Conservation (phyloP, 1,140 invertebrate species). For the Drosophila punjabiensis region DNA sequence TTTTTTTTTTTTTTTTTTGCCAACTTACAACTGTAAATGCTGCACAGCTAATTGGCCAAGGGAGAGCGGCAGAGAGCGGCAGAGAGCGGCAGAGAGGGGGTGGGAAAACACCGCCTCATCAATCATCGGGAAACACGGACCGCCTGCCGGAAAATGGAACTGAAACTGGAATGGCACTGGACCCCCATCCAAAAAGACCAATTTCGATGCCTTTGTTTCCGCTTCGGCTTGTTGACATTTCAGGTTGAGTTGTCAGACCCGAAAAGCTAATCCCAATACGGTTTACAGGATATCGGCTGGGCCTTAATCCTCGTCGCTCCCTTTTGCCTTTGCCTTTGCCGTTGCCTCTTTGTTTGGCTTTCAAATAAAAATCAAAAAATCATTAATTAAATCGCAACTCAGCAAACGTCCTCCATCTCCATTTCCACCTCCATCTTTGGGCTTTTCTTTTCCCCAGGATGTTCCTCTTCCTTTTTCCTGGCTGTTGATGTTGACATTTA, state of each 20-base stretch:
- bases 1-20: not conserved
- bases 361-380: slow-evolving; percentile 64
- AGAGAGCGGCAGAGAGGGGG: not conserved
- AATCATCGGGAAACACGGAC: slow-evolving; percentile 51
- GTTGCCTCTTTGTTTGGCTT: slow-evolving; percentile 24
- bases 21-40: slow-evolving; percentile 61
- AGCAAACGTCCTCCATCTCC: not conserved
- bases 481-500: slow-evolving; percentile 65
- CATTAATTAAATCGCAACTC: slow-evolving; percentile 67
- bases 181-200: not conserved
- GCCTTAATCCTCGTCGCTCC: not conserved
- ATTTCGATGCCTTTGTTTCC: slow-evolving; percentile 20
- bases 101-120: slow-evolving; percentile 29
- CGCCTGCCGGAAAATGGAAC: slow-evolving; percentile 23
- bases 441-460: not conserved
- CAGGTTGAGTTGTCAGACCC: slow-evolving; percentile 44
- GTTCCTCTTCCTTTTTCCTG: not conserved
- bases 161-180: slow-evolving; percentile 6
- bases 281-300: slow-evolving; percentile 1
- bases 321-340: not conserved
- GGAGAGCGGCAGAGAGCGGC: not conserved
- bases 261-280: slow-evolving; percentile 8
- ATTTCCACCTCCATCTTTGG: not conserved
- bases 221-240: slow-evolving; percentile 42
- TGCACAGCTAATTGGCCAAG: slow-evolving; percentile 55